These are phyloP conservation scores for Lutraria rhynchaena DNA, from an alignment of 1,140 invertebrate species.

Conservation along the genomic window DNA sequence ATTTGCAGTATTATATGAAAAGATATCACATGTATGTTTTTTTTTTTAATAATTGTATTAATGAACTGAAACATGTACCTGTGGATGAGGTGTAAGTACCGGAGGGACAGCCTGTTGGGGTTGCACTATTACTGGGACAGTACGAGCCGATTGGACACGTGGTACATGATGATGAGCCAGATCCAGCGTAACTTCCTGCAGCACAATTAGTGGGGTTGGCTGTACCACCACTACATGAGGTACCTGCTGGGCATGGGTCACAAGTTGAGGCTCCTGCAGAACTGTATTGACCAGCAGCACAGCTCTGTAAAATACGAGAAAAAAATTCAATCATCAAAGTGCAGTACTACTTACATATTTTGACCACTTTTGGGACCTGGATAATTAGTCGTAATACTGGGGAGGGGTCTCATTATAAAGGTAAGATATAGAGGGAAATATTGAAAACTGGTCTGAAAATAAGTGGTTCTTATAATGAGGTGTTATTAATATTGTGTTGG, in stretches of 20 bases:
- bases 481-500: too few relatives aligned
- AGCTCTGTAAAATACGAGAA: constrained; percentile 64
- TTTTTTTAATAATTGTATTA: constrained; percentile 67
- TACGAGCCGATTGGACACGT: constrained; percentile 72
- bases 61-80: constrained; percentile 67
- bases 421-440: too few relatives aligned
- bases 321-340: too few relatives aligned
- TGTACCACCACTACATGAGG: constrained; percentile 67
- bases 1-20: not conserved
- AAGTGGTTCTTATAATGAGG: too few relatives aligned
- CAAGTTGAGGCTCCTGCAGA: constrained; percentile 68
- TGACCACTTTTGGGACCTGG: too few relatives aligned
- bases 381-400: too few relatives aligned
- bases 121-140: constrained; percentile 64
- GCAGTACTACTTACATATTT: too few relatives aligned
- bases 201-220: constrained; percentile 65
- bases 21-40: constrained; percentile 55
- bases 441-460: too few relatives aligned
- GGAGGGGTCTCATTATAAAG: too few relatives aligned
- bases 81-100: constrained; percentile 55
- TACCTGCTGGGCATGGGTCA: constrained; percentile 71
- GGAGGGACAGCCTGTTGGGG: constrained; percentile 33
- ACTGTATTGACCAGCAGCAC: constrained; percentile 70
- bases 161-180: constrained; percentile 66
- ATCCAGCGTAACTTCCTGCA: constrained; percentile 69